A percentile compares a stretch with the other conserved stretches of the same genome.
Conservation (phyloP, 2,888 invertebrate species). For the Dicranocentrus wangi region DNA sequence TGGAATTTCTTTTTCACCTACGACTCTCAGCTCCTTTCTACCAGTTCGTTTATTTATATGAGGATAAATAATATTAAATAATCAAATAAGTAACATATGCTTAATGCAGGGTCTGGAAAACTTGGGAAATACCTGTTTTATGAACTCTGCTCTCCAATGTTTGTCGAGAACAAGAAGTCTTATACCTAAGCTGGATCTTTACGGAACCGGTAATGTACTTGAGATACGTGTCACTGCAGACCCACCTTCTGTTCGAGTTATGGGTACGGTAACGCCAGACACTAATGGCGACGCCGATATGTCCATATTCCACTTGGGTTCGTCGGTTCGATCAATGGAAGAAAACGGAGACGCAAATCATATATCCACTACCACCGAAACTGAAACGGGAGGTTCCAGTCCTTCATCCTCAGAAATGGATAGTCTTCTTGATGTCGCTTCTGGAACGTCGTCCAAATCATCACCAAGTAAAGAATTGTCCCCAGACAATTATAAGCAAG, state of each 20-base stretch:
- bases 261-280: conserved; percentile 25
- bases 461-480: conserved; percentile 51
- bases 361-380: conserved; percentile 23
- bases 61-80: no score
- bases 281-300: conserved; percentile 22
- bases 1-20: no score
- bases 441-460: conserved; percentile 54
- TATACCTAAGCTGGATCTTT: conserved; percentile 68
- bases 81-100: no score
- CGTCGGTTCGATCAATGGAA: conserved; percentile 13
- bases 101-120: conserved; percentile 87
- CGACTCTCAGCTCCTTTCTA: no score
- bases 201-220: conserved; percentile 68
- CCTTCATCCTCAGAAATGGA: conserved; percentile 66
- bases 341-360: conserved; percentile 50
- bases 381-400: conserved; percentile 56
- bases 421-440: conserved; percentile 66
- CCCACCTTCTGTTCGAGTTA: conserved; percentile 55
- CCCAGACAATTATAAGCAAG: conserved; percentile 44
- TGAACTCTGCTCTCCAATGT: conserved; percentile 96
- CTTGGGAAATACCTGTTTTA: conserved; percentile 97
- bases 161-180: conserved; percentile 82
- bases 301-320: conserved; percentile 15
- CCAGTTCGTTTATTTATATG: no score
- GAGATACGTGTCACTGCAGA: conserved; percentile 67